Evolutionary conservation across 1,140 invertebrate species (phyloP).

Genomic region (Drosophila leontia): DNA sequence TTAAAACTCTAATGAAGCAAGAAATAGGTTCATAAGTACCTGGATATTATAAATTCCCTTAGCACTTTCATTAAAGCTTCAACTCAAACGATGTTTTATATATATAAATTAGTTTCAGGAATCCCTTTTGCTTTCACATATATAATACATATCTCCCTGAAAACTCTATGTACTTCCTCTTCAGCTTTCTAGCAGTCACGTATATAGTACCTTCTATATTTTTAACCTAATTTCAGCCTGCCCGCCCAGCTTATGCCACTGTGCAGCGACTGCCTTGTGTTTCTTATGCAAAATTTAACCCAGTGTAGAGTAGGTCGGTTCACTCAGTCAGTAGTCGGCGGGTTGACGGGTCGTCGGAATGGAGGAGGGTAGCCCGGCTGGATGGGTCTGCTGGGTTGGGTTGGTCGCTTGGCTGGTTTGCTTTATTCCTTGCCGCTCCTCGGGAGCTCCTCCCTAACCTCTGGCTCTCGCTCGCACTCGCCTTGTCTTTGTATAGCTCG

Average conservation of each 20-base stretch:
- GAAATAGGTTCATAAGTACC: background rate
- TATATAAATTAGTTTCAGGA: background rate
- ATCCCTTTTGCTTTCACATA: background rate
- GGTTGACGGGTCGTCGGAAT: background rate
- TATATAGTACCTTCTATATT: constrained; percentile 4
- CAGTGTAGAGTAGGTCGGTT: constrained; percentile 68
- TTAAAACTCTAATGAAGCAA: too few relatives aligned
- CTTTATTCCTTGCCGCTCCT: constrained; percentile 51
- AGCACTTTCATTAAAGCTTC: background rate
- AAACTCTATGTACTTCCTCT: background rate
- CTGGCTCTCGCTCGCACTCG: constrained; percentile 28
- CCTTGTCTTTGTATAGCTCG: constrained; percentile 71
- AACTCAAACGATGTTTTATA: background rate
- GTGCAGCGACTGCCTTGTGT: constrained; percentile 52
- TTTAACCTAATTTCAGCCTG: constrained; percentile 7
- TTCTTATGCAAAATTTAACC: constrained; percentile 83
- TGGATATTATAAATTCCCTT: background rate
- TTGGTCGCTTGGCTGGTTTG: constrained; percentile 36
- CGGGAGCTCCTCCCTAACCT: constrained; percentile 18
- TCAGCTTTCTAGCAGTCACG: background rate
- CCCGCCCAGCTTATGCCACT: constrained; percentile 40
- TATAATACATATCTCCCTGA: background rate
- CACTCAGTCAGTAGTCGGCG: constrained; percentile 33
- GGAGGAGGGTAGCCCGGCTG: constrained; percentile 21
- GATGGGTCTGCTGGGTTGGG: constrained; percentile 1